Base-by-base conservation (phyloP, 2,888 invertebrate species). In the Drosophila diplacantha region DNA sequence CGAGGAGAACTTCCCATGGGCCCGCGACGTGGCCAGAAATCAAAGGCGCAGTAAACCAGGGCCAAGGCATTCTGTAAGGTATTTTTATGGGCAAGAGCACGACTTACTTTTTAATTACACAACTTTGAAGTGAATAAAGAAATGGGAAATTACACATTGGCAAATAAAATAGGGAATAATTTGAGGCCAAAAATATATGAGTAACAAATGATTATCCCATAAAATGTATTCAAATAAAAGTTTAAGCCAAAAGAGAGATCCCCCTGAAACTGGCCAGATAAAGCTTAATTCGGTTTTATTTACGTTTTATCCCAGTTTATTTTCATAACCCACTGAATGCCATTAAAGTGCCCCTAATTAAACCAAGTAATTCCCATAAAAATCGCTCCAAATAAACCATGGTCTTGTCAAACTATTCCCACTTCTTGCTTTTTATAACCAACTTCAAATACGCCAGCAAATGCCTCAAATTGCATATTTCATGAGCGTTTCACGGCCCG, bases 1-100 rank as follows among this genome's bases (percentile, higher is more conserved):
- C 14, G 16, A 4, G 29, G 49, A 38, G 29, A 47, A 57, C 39
- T 37, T 38, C 20, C 16, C 58, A 68, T 38, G 64, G 72, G 54
- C 61, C 62, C 55, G 53, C 59, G 58, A 65, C 59, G 71, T 83
- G 71, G 71, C 59, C 71, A 31, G 69, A 73, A 84, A 73, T 58
- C 75, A 62, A 68, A 63, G 60, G 22, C 72, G 32, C 47, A 71
- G 53, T 46, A 69, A 32, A 22, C 39, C 39, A 39, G 22, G 22
- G 39, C 8, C 39, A 39, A 39, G 39, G 39, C n/a, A 31, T 8
- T 37, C 38, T 51, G 53, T 50, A 69, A 69, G 61, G 63, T 64
- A 29, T 24, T 46, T 43, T 32, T n/a, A 47, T 46, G 29, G 46
- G 7, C 26, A 16, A 6, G 11, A 24, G 12, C 26, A 29, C 31